phyloP scores from a whole-genome alignment of 2,888 invertebrate genomes.

The Synanthedon vespiformis region DNA sequence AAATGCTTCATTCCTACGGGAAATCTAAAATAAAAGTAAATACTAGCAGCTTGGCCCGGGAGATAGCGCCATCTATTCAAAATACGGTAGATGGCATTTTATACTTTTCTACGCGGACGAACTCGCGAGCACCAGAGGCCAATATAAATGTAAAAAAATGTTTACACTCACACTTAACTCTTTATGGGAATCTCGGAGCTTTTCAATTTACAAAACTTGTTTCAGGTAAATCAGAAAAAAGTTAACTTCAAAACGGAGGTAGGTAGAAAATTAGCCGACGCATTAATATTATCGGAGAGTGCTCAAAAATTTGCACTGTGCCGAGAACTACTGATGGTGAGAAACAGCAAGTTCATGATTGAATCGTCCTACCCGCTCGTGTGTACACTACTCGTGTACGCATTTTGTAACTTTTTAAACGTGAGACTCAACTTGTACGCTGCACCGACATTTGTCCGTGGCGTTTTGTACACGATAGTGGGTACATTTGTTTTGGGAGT shows the following conservation, averaged over 20 bases:
- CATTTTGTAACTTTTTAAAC: conserved; percentile 64
- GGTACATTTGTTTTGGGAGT: conserved; percentile 68
- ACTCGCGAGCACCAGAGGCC: too few relatives aligned
- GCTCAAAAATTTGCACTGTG: conserved; percentile 86
- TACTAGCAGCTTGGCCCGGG: too few relatives aligned
- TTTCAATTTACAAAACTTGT: conserved; percentile 6
- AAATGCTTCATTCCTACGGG: too few relatives aligned
- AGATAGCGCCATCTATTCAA: too few relatives aligned
- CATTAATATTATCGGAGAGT: conserved; percentile 79
- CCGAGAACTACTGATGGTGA: conserved; percentile 75
- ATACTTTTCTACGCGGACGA: too few relatives aligned
- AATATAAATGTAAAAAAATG: background rate
- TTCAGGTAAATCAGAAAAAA: conserved; percentile 71
- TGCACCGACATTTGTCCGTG: conserved; percentile 57
- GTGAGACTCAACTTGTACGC: conserved; percentile 63
- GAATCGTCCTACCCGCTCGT: conserved; percentile 67
- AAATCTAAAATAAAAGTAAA: too few relatives aligned
- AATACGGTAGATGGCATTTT: too few relatives aligned
- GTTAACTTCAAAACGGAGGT: conserved; percentile 75
- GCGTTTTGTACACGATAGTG: conserved; percentile 64
- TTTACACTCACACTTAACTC: background rate
- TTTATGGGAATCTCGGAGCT: background rate
- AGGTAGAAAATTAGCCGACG: conserved; percentile 73
- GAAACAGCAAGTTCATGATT: conserved; percentile 69
- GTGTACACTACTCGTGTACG: conserved; percentile 62